phyloP scores from a whole-genome alignment of 2,888 invertebrate genomes.

The Coenonympha glycerion region DNA sequence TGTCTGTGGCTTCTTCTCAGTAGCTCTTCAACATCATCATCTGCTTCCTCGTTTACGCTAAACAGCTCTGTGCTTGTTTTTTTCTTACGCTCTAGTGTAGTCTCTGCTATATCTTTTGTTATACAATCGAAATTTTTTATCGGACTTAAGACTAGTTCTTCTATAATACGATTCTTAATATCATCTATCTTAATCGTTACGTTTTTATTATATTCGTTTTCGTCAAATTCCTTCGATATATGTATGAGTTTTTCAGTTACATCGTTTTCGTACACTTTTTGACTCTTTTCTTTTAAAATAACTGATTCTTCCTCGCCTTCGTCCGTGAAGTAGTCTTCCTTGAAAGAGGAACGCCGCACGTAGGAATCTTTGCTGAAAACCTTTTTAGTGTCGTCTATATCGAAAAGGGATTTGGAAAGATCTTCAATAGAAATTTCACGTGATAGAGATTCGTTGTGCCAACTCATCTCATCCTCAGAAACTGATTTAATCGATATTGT shows the following conservation, averaged over 20 bases:
- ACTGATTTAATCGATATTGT: constrained; percentile 80
- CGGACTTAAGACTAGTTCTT: constrained; percentile 62
- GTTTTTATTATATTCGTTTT: constrained; percentile 52
- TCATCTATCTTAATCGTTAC: constrained; percentile 52
- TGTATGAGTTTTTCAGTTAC: constrained; percentile 67
- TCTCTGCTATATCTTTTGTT: constrained; percentile 61
- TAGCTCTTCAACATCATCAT: constrained; percentile 79
- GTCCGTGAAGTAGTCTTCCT: constrained; percentile 63
- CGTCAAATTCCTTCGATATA: constrained; percentile 66
- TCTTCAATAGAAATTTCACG: constrained; percentile 77
- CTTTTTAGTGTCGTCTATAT: constrained; percentile 70
- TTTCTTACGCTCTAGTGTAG: constrained; percentile 56
- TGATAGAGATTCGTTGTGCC: constrained; percentile 72
- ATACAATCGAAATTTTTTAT: constrained; percentile 52
- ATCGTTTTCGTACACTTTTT: constrained; percentile 67
- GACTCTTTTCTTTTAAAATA: constrained; percentile 58
- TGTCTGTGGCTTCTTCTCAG: constrained; percentile 80
- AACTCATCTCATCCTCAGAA: constrained; percentile 78
- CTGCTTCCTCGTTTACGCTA: constrained; percentile 70
- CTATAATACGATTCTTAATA: constrained; percentile 62
- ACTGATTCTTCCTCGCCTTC: constrained; percentile 63
- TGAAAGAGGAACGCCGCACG: constrained; percentile 64
- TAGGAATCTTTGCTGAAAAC: constrained; percentile 69
- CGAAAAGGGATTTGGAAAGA: constrained; percentile 70
- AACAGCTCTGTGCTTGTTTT: constrained; percentile 46